phyloP scores from a whole-genome alignment of 1,140 invertebrate species.

The Papilio polyxenes region DNA sequence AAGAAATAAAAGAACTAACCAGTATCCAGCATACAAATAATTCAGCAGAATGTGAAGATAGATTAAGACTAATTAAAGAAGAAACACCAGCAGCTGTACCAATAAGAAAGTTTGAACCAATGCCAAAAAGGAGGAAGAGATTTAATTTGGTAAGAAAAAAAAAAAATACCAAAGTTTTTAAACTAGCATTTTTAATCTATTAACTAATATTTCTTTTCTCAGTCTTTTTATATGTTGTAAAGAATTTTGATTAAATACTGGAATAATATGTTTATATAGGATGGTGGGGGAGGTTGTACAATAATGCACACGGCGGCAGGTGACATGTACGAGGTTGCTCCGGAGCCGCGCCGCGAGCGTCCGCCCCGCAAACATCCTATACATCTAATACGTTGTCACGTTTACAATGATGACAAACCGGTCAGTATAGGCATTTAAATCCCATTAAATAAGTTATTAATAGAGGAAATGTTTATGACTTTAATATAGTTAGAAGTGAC shows the following conservation, averaged over 20 bases:
- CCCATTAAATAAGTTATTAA: too few species aligned
- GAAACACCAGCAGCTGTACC: conserved; percentile 60
- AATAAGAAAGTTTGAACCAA: conserved; percentile 65
- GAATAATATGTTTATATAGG: conserved; percentile 50
- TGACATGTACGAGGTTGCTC: conserved; percentile 68
- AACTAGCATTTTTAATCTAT: too few species aligned
- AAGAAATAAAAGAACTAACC: conserved; percentile 46
- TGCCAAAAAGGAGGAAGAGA: conserved; percentile 68
- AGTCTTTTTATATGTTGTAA: too few species aligned
- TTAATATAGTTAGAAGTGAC: too few species aligned
- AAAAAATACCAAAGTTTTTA: background rate
- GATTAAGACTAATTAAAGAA: conserved; percentile 34
- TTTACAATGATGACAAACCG: conserved; percentile 79
- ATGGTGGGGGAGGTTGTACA: conserved; percentile 83
- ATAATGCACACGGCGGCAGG: conserved; percentile 83
- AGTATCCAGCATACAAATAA: background rate
- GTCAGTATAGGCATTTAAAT: conserved; percentile 56
- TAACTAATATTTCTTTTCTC: too few species aligned
- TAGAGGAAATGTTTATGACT: too few species aligned
- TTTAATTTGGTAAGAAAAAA: conserved; percentile 62
- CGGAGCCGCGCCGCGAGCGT: conserved; percentile 68
- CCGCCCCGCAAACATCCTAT: conserved; percentile 64
- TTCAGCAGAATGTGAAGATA: background rate
- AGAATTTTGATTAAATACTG: too few species aligned
- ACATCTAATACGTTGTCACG: conserved; percentile 79